These are phyloP conservation scores for Mycetomoellerius zeteki DNA, from an alignment of 1,140 invertebrate species.

Conservation along the genomic window DNA sequence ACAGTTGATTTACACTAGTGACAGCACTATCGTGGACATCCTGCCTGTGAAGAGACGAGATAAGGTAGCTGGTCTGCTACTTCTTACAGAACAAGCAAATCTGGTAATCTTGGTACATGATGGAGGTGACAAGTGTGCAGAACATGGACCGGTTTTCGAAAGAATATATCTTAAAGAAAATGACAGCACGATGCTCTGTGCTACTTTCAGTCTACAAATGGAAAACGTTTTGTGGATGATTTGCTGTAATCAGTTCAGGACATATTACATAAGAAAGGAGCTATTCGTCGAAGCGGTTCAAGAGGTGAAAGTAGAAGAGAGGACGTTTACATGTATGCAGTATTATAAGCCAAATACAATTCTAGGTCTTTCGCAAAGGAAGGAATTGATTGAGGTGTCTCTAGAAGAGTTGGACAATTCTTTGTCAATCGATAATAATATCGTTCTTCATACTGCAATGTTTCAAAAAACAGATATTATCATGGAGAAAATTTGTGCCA, in stretches of 20 bases:
- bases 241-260: conserved; percentile 71
- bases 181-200: conserved; percentile 57
- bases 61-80: conserved; percentile 72
- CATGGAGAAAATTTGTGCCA: conserved; percentile 78
- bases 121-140: conserved; percentile 16
- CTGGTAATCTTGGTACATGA: conserved; percentile 74
- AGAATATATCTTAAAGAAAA: conserved; percentile 71
- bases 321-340: conserved; percentile 69
- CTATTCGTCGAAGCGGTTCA: conserved; percentile 54
- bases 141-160: conserved; percentile 68
- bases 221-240: conserved; percentile 76
- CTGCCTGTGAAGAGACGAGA: conserved; percentile 67
- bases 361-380: conserved; percentile 64
- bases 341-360: conserved; percentile 70
- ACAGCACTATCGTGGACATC: conserved; percentile 72
- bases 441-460: conserved; percentile 76
- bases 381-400: conserved; percentile 67
- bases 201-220: conserved; percentile 54
- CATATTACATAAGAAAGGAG: conserved; percentile 74
- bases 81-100: conserved; percentile 67
- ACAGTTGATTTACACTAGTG: conserved; percentile 73
- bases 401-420: conserved; percentile 63
- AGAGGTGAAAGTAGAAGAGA: conserved; percentile 58
- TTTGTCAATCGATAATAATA: not conserved
- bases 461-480: conserved; percentile 70